Evolutionary conservation across 2,797 vertebrate species (phyloP).

Genomic region (Brotogeris chrysoptera): DNA sequence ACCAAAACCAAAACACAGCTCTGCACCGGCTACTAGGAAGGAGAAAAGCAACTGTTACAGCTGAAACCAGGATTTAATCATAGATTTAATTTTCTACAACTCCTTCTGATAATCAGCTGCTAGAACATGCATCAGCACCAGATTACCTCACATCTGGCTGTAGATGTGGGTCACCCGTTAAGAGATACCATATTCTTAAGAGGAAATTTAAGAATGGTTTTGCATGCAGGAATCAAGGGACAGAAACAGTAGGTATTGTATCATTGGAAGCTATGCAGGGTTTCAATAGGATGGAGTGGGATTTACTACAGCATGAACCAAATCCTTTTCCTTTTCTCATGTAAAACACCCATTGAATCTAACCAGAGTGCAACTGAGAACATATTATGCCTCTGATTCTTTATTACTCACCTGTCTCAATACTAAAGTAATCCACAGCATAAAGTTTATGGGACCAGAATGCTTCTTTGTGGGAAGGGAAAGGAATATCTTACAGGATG

Average conservation of each 20-base stretch:
- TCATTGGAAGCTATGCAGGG: background rate
- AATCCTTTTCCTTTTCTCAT: slow-evolving; percentile 53
- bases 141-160: background rate
- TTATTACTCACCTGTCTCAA: background rate
- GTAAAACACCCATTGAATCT: slow-evolving; percentile 23
- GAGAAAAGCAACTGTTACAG: background rate
- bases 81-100: background rate
- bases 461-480: background rate
- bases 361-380: slow-evolving; percentile 8
- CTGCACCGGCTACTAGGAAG: background rate
- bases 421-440: background rate
- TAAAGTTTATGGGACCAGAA: background rate
- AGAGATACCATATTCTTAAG: background rate
- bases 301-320: slow-evolving; percentile 34
- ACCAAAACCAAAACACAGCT: background rate
- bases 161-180: background rate
- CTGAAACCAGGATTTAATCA: background rate
- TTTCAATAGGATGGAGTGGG: slow-evolving; percentile 25
- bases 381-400: background rate
- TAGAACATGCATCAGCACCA: background rate
- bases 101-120: background rate
- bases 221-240: background rate
- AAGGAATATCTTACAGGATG: background rate
- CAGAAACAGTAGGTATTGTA: background rate
- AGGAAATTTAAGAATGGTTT: background rate